Percentiles rank a stretch among this genome's conserved stretches.
phyloP scores from a whole-genome alignment of 1,140 invertebrate species.

The Apocrypta bakeri region DNA sequence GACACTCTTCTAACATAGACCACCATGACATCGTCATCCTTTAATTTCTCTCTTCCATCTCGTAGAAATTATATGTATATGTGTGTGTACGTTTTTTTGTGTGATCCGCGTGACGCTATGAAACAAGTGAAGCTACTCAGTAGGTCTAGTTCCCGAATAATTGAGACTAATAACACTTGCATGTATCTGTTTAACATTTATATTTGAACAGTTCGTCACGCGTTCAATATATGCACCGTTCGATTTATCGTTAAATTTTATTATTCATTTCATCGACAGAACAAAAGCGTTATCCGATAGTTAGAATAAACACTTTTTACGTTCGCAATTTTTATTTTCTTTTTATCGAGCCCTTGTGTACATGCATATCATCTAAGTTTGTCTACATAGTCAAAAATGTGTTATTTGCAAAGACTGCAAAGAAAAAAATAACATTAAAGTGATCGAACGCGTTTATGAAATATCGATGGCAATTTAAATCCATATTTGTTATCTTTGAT shows the following conservation, averaged over 20 bases:
- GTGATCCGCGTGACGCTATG: conserved; percentile 52
- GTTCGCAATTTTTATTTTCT: neutral
- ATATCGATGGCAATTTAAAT: neutral
- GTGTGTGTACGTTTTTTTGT: conserved; percentile 3
- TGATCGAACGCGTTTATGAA: conserved; percentile 5
- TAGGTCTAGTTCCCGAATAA: conserved; percentile 60
- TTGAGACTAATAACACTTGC: conserved; percentile 57
- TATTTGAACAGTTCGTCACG: conserved; percentile 16
- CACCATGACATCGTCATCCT: conserved; percentile 67
- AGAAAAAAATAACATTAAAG: conserved; percentile 33
- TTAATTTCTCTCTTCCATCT: conserved; percentile 28
- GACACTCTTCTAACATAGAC: conserved; percentile 75
- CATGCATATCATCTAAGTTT: neutral
- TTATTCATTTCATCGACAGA: conserved; percentile 17
- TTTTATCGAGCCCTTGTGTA: neutral
- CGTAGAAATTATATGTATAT: conserved; percentile 15
- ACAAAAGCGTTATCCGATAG: conserved; percentile 10
- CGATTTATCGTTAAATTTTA: conserved; percentile 33
- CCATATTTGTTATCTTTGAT: neutral
- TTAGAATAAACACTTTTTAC: neutral
- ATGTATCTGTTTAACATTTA: neutral
- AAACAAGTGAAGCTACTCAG: conserved; percentile 66
- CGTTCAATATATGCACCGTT: conserved; percentile 30
- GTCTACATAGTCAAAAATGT: conserved; percentile 18
- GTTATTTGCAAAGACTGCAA: neutral